Conservation (phyloP, 1,140 invertebrate genomes). For the Stratiolaelaps scimitus region DNA sequence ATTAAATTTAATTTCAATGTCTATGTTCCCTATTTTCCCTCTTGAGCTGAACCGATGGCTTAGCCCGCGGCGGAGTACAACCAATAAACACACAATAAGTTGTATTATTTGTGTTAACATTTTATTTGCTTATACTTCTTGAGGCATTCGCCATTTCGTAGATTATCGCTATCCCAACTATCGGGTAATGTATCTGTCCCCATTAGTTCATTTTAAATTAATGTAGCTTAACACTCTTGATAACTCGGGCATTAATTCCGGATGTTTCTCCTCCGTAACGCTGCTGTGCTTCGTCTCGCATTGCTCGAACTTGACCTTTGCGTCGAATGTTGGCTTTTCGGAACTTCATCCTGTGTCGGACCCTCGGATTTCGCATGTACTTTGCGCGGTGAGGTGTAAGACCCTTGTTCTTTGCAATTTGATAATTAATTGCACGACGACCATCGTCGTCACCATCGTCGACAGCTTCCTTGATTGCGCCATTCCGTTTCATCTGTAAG, state of each 20-base stretch:
- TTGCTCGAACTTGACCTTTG: conserved; percentile 67
- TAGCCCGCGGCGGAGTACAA: no score
- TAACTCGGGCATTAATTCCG: conserved; percentile 72
- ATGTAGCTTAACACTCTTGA: conserved; percentile 73
- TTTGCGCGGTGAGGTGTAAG: conserved; percentile 75
- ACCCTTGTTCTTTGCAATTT: conserved; percentile 90
- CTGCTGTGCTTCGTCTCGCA: conserved; percentile 58
- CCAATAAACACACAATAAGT: no score
- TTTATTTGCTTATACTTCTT: no score
- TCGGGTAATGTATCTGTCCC: no score
- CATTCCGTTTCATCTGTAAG: conserved; percentile 29
- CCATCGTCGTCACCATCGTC: conserved; percentile 35
- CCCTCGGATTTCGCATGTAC: conserved; percentile 77
- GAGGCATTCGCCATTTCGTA: no score
- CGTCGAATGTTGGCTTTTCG: conserved; percentile 74
- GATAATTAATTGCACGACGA: conserved; percentile 63
- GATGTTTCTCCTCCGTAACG: conserved; percentile 73
- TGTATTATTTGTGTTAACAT: no score
- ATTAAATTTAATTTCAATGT: no score
- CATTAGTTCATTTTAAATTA: conserved; percentile 37
- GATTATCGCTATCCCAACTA: no score
- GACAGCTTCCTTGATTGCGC: conserved; percentile 26
- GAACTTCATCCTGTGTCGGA: conserved; percentile 80
- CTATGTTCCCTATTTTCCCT: no score
- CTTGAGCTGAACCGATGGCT: no score